phyloP scores from a whole-genome alignment of 64 coral and sea anemone species.

The Montipora efflorescens region DNA sequence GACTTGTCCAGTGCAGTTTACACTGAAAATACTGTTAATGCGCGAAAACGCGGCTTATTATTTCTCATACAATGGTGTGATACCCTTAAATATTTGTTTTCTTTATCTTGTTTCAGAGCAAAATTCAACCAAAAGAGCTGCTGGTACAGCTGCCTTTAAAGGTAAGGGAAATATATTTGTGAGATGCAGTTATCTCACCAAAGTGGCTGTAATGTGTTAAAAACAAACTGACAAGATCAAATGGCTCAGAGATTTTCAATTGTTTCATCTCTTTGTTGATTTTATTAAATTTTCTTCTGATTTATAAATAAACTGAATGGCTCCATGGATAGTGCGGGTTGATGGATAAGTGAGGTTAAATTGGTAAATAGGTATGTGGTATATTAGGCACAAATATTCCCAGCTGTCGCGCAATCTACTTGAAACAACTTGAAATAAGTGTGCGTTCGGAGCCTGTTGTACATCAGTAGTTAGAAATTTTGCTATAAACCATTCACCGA shows the following conservation, averaged over 20 bases:
- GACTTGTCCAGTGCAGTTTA: neutral
- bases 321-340: neutral
- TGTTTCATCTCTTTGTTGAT: slow-evolving; percentile 14
- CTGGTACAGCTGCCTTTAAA: slow-evolving; percentile 12
- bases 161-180: neutral
- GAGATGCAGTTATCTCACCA: neutral
- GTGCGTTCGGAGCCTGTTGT: neutral
- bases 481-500: neutral
- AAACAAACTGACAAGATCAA: neutral
- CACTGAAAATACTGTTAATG: slow-evolving; percentile 1
- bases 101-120: slow-evolving; percentile 11
- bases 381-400: slow-evolving; percentile 8
- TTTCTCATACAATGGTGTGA: neutral
- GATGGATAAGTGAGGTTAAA: slow-evolving; percentile 1
- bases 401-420: neutral
- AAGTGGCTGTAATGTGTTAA: neutral
- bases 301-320: neutral
- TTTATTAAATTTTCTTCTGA: neutral
- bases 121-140: slow-evolving; percentile 10
- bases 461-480: neutral
- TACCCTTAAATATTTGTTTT: slow-evolving; percentile 9
- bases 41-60: neutral
- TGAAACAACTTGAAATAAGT: neutral
- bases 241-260: neutral
- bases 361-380: neutral